Conservation (phyloP, 1,140 invertebrate species). For the Macrostomum lignano region DNA sequence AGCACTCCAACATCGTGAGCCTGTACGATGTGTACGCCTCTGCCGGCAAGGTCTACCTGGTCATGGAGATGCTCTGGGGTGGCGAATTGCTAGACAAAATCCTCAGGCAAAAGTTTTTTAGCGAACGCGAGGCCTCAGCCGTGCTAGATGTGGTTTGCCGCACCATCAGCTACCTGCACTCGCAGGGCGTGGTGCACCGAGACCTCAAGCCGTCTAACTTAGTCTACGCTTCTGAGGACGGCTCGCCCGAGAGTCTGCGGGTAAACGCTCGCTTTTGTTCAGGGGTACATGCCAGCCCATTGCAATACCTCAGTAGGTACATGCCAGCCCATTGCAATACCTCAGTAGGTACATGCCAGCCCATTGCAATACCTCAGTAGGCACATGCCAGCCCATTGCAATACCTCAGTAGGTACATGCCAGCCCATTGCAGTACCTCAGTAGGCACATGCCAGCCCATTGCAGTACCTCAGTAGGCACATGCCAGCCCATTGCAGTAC, state of each 20-base stretch:
- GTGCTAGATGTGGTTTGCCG: conserved; percentile 53
- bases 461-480: too few relatives aligned
- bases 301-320: too few relatives aligned
- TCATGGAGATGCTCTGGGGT: conserved; percentile 63
- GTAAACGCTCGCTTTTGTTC: too few relatives aligned
- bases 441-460: too few relatives aligned
- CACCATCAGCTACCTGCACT: conserved; percentile 70
- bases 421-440: too few relatives aligned
- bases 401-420: too few relatives aligned
- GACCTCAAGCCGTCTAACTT: conserved; percentile 93
- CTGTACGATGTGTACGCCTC: conserved; percentile 51
- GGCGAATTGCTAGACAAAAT: conserved; percentile 81
- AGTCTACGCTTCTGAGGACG: conserved; percentile 52
- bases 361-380: too few relatives aligned
- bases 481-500: too few relatives aligned
- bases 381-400: too few relatives aligned
- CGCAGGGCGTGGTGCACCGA: conserved; percentile 56
- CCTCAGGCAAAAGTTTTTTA: conserved; percentile 47
- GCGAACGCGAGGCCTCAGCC: conserved; percentile 62
- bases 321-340: too few relatives aligned
- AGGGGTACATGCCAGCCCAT: too few relatives aligned
- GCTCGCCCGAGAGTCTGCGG: conserved; percentile 42
- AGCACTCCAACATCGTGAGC: conserved; percentile 72
- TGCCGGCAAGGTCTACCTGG: conserved; percentile 52
- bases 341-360: too few relatives aligned